Conservation (phyloP, 1,140 invertebrate species). For the Musca domestica region DNA sequence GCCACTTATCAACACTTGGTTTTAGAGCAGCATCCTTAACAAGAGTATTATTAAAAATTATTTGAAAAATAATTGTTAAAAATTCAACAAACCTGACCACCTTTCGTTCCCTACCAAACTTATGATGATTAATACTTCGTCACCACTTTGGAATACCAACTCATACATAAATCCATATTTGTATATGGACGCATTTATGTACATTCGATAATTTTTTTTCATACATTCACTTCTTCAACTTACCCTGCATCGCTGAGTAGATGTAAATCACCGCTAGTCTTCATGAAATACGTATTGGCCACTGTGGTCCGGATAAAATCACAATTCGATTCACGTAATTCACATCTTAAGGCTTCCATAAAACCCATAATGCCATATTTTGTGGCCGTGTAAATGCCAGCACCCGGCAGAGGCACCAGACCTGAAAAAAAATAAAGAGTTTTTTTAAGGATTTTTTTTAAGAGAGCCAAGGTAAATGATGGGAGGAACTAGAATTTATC, state of each 20-base stretch:
- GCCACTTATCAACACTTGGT: no score
- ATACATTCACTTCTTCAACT: slow-evolving; percentile 15
- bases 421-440: slow-evolving; percentile 29
- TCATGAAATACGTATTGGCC: slow-evolving; percentile 48
- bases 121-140: no score
- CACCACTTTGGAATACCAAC: no score
- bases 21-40: no score
- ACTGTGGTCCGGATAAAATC: slow-evolving; percentile 49
- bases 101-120: no score
- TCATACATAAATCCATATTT: background rate
- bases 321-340: slow-evolving; percentile 44
- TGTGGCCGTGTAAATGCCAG: slow-evolving; percentile 50
- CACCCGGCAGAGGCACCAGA: slow-evolving; percentile 41
- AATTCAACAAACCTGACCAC: no score
- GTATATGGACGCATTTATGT: no score
- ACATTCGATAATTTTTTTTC: no score
- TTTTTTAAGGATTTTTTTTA: slow-evolving; percentile 2
- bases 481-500: no score
- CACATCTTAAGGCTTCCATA: slow-evolving; percentile 44
- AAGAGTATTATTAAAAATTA: no score
- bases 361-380: slow-evolving; percentile 52
- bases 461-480: background rate
- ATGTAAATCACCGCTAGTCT: slow-evolving; percentile 48
- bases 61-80: no score
- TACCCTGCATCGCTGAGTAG: slow-evolving; percentile 48